phyloP scores from a whole-genome alignment of 2,797 vertebrate species.

The Rhodeus uyekii region DNA sequence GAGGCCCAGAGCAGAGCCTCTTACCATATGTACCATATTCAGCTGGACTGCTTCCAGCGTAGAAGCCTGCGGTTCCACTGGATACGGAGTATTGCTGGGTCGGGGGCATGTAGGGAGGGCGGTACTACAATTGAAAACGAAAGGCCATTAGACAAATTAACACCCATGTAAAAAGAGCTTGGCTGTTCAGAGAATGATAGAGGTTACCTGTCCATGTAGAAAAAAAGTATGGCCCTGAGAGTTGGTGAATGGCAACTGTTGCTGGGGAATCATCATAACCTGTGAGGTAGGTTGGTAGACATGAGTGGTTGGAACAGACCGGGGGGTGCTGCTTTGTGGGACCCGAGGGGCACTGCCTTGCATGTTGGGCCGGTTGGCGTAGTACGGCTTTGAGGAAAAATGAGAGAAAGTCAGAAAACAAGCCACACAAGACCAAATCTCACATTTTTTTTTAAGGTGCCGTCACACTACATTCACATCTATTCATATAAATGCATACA shows the following conservation, averaged over 20 bases:
- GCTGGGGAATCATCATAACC: slow-evolving; percentile 98
- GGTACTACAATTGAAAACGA: slow-evolving; percentile 69
- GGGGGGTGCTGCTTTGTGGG: slow-evolving; percentile 84
- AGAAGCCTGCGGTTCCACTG: slow-evolving; percentile 87
- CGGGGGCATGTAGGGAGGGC: slow-evolving; percentile 86
- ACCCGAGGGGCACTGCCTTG: slow-evolving; percentile 87
- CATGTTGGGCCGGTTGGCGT: slow-evolving; percentile 88
- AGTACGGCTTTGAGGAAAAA: slow-evolving; percentile 83
- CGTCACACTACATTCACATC: background rate
- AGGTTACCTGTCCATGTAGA: slow-evolving; percentile 85
- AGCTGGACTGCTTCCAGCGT: slow-evolving; percentile 88
- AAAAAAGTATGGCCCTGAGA: slow-evolving; percentile 90
- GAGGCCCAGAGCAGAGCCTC: slow-evolving; percentile 44
- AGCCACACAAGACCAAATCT: background rate
- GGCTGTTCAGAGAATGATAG: background rate
- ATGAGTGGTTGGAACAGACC: slow-evolving; percentile 87
- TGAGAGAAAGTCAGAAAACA: background rate
- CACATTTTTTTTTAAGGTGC: background rate
- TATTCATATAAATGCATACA: background rate
- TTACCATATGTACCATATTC: slow-evolving; percentile 92
- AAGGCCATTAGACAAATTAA: background rate
- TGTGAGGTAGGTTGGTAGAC: slow-evolving; percentile 90
- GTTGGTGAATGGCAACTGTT: slow-evolving; percentile 87
- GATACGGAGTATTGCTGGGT: slow-evolving; percentile 93
- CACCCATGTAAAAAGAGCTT: background rate